Conservation (phyloP, 2,797 vertebrate species). For the Syncerus caffer region DNA sequence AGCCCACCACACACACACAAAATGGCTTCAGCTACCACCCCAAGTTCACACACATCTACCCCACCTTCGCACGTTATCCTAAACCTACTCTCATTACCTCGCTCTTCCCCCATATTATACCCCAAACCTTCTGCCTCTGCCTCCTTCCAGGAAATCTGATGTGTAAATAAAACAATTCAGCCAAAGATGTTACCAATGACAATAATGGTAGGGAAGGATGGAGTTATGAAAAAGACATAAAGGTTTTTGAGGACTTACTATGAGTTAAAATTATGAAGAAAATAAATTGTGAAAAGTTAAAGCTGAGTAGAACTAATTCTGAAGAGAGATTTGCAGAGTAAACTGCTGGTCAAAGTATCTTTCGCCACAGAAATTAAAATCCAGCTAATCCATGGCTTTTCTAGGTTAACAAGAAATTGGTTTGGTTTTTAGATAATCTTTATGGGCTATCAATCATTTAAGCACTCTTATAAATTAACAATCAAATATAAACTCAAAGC, state of each 20-base stretch:
- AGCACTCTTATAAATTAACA: neutral
- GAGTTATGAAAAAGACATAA: neutral
- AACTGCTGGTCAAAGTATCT: neutral
- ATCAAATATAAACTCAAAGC: neutral
- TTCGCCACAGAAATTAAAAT: constrained; percentile 12
- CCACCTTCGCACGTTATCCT: neutral
- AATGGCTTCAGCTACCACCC: neutral
- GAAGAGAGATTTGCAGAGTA: neutral
- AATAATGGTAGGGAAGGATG: neutral
- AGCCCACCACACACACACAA: neutral
- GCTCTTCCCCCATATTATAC: neutral
- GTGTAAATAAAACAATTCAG: neutral
- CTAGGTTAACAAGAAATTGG: neutral
- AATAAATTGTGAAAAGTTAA: neutral
- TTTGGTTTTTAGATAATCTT: neutral
- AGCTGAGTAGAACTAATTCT: neutral
- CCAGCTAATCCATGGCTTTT: neutral
- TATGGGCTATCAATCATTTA: neutral
- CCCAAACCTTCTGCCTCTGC: constrained; percentile 7
- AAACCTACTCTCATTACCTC: neutral
- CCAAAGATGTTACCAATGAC: neutral
- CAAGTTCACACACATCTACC: neutral
- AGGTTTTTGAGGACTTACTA: neutral
- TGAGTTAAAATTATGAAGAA: neutral
- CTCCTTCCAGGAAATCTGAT: neutral